These are phyloP conservation scores for Penelope pileata DNA, from an alignment of 2,113 vertebrate genomes.

Conservation along the genomic window DNA sequence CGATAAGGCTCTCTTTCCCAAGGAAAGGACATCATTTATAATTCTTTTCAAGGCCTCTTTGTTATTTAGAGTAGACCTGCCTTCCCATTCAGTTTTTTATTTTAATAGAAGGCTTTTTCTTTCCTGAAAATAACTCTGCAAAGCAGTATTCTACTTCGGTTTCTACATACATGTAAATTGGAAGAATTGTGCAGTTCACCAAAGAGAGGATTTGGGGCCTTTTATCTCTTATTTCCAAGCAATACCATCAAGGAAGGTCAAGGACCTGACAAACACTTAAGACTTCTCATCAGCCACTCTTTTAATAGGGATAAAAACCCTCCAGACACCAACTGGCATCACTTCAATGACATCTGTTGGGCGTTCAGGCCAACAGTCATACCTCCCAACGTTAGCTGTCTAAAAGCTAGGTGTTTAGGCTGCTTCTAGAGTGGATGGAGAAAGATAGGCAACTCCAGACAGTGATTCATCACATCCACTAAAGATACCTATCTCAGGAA, in stretches of 20 bases:
- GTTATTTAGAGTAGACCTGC: neutral
- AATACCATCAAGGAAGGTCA: neutral
- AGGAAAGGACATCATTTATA: neutral
- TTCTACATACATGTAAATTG: accelerated
- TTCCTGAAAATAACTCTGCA: neutral
- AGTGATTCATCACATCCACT: conserved; percentile 62
- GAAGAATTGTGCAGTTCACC: neutral
- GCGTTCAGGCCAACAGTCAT: neutral
- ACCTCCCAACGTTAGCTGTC: neutral
- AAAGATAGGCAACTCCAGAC: conserved; percentile 58
- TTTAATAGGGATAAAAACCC: conserved; percentile 25
- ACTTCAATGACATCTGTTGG: neutral
- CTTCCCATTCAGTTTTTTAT: neutral
- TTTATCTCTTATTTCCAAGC: neutral
- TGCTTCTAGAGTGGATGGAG: conserved; percentile 46
- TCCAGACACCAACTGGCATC: conserved; percentile 21
- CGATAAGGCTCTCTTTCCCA: neutral
- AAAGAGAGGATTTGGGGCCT: neutral
- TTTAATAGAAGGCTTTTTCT: neutral
- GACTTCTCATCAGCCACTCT: neutral
- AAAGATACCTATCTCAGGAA: conserved; percentile 62
- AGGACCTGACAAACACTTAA: neutral
- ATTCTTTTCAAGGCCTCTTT: neutral
- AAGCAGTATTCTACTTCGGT: neutral
- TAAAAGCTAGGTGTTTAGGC: conserved; percentile 3